Percentiles rank a stretch among this genome's conserved stretches.
These are phyloP conservation scores for Melanotaenia maccullochi DNA, from an alignment of 2,797 vertebrate species.

Conservation along the genomic window DNA sequence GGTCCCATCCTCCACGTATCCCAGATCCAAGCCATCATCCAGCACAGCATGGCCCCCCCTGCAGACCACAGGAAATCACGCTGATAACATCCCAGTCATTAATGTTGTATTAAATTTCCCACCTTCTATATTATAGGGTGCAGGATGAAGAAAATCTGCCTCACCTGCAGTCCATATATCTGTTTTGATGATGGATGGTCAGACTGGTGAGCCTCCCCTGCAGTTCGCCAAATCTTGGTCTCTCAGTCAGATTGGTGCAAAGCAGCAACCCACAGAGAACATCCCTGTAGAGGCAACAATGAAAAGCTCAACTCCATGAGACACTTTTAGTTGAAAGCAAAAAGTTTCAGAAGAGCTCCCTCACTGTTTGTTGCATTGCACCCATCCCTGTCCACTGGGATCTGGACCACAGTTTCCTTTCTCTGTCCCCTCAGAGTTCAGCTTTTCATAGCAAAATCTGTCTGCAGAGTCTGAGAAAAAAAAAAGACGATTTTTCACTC, in stretches of 20 bases:
- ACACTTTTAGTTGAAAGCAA: neutral
- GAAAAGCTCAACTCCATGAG: neutral
- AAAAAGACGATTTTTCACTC: neutral
- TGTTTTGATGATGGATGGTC: slow-evolving; percentile 94
- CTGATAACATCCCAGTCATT: neutral
- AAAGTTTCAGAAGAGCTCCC: slow-evolving; percentile 49
- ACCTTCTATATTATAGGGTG: neutral
- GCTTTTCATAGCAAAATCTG: slow-evolving; percentile 95
- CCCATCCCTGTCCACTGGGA: slow-evolving; percentile 85
- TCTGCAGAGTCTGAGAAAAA: slow-evolving; percentile 87
- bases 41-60: slow-evolving; percentile 94
- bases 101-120: neutral
- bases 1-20: slow-evolving; percentile 95
- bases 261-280: slow-evolving; percentile 95
- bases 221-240: slow-evolving; percentile 89
- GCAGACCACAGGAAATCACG: slow-evolving; percentile 11
- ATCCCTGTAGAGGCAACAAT: slow-evolving; percentile 80
- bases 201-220: slow-evolving; percentile 91
- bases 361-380: slow-evolving; percentile 96
- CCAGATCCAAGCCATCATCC: slow-evolving; percentile 92
- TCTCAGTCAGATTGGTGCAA: slow-evolving; percentile 90
- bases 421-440: slow-evolving; percentile 94
- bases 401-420: slow-evolving; percentile 94
- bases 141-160: slow-evolving; percentile 7
- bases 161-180: slow-evolving; percentile 96